These are phyloP conservation scores for Pseudoatta argentina DNA, from an alignment of 1,140 invertebrate species.

Conservation along the genomic window DNA sequence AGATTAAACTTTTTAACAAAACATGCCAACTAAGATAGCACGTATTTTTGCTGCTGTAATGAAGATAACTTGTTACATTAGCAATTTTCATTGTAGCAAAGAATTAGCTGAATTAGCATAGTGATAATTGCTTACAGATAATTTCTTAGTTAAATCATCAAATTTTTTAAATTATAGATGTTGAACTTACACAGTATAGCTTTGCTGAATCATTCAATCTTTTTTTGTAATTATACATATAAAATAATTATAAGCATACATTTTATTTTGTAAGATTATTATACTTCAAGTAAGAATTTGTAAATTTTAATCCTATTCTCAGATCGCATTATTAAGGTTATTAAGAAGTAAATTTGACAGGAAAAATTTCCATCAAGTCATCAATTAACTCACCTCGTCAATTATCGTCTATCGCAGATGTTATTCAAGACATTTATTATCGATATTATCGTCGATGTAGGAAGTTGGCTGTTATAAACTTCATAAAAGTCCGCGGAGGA, in stretches of 20 bases:
- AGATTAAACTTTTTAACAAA: too few relatives aligned
- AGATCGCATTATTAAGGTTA: background rate
- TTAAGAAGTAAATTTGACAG: background rate
- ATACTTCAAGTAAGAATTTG: background rate
- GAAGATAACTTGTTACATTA: too few relatives aligned
- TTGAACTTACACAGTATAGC: too few relatives aligned
- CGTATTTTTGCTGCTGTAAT: too few relatives aligned
- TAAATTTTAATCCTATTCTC: background rate
- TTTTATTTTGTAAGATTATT: background rate
- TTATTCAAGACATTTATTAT: background rate
- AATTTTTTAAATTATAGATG: too few relatives aligned
- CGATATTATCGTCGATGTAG: background rate
- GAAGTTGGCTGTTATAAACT: background rate
- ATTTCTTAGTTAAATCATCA: too few relatives aligned
- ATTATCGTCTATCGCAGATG: background rate
- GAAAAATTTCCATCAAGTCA: background rate
- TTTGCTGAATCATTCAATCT: too few relatives aligned
- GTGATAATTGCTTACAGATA: too few relatives aligned
- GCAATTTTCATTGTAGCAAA: too few relatives aligned
- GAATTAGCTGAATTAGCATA: too few relatives aligned
- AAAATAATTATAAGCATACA: conserved; percentile 1
- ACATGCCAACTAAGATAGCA: too few relatives aligned
- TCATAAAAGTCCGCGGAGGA: background rate
- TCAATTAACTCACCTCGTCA: conserved; percentile 22
- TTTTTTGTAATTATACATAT: background rate